These are phyloP conservation scores for Xestobium rufovillosum DNA, from an alignment of 2,888 invertebrate species.

Conservation along the genomic window DNA sequence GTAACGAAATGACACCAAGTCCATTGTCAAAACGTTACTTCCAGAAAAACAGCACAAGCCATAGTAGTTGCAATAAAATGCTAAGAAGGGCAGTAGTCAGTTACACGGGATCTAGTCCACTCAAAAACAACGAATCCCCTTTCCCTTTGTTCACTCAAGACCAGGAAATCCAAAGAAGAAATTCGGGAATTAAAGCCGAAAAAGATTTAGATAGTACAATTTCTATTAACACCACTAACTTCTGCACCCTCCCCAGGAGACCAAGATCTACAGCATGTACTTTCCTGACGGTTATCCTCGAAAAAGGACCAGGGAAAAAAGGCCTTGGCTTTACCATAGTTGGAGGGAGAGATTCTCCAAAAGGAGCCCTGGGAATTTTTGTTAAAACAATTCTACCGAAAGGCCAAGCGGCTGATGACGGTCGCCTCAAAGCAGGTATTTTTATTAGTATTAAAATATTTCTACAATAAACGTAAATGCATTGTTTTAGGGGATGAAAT, in stretches of 20 bases:
- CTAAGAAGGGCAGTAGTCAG: slow-evolving; percentile 51
- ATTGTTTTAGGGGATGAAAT: slow-evolving; percentile 65
- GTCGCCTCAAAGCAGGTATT: slow-evolving; percentile 70
- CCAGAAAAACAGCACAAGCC: slow-evolving; percentile 54
- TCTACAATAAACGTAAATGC: neutral
- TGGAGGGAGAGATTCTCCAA: slow-evolving; percentile 77
- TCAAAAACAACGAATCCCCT: slow-evolving; percentile 33
- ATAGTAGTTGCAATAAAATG: slow-evolving; percentile 54
- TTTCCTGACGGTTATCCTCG: slow-evolving; percentile 62
- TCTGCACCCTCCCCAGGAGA: slow-evolving; percentile 65
- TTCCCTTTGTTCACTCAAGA: slow-evolving; percentile 33
- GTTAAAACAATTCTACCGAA: slow-evolving; percentile 76
- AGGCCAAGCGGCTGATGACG: slow-evolving; percentile 79
- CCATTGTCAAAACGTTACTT: slow-evolving; percentile 45
- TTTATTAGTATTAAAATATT: no score
- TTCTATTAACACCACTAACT: slow-evolving; percentile 50
- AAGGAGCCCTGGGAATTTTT: slow-evolving; percentile 78
- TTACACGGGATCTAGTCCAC: no score
- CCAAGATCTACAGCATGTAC: slow-evolving; percentile 61
- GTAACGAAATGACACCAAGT: slow-evolving; percentile 27
- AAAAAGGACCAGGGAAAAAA: slow-evolving; percentile 76
- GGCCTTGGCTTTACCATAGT: slow-evolving; percentile 86
- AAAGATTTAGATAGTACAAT: slow-evolving; percentile 22
- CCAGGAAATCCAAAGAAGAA: slow-evolving; percentile 21
- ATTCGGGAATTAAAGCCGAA: neutral